phyloP scores from a whole-genome alignment of 92 coral and sea anemone genomes.

The Virgularia gustaviana region DNA sequence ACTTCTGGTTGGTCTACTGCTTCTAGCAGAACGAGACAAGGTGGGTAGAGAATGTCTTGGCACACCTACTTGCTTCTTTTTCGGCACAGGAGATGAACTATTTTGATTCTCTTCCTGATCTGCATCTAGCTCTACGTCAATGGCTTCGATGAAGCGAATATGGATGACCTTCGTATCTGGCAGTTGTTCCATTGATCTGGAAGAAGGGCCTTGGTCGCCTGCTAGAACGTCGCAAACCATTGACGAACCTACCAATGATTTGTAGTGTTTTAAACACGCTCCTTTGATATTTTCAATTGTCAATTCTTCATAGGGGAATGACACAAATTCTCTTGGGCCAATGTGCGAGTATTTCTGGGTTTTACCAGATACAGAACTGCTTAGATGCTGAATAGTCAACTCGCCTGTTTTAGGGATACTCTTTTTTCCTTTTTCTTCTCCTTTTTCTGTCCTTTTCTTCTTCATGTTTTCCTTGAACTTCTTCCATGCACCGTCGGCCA shows the following conservation, averaged over 20 bases:
- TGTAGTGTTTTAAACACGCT: background rate
- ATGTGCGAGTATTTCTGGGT: slow-evolving; percentile 10
- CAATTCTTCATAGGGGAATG: background rate
- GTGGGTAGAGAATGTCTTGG: background rate
- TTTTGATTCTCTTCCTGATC: background rate
- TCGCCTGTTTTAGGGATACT: background rate
- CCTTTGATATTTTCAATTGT: background rate
- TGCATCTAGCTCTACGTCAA: background rate
- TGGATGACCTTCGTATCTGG: background rate
- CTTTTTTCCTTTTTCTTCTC: background rate
- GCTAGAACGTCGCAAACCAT: slow-evolving; percentile 13
- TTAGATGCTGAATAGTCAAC: background rate
- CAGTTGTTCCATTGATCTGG: slow-evolving; percentile 3
- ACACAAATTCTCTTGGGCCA: slow-evolving; percentile 13
- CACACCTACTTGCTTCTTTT: background rate
- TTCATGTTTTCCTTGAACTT: slow-evolving; percentile 6
- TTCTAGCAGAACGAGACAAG: too few relatives aligned
- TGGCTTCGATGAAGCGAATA: background rate
- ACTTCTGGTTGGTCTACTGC: background rate
- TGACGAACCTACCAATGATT: background rate
- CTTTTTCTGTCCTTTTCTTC: background rate
- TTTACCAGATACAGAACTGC: background rate
- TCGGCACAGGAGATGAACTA: background rate
- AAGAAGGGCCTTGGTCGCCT: slow-evolving; percentile 6
- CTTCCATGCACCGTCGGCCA: slow-evolving; percentile 19